Evolutionary conservation across 2,797 vertebrate species (phyloP).

Genomic region (Mormyrus hasselquistii): DNA sequence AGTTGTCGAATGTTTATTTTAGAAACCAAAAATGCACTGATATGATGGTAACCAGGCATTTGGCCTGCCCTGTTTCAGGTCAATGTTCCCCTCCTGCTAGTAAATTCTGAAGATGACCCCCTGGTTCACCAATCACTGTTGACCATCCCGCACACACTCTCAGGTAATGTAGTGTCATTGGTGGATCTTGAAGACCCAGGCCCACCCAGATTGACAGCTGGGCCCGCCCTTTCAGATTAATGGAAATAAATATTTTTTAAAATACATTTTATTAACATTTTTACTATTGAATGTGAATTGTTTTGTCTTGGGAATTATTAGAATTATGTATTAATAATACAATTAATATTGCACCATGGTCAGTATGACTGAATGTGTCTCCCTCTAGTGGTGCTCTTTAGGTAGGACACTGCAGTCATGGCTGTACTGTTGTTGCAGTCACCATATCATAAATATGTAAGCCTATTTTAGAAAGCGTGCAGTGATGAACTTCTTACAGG

Average conservation of each 20-base stretch:
- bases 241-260: neutral
- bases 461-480: neutral
- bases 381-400: neutral
- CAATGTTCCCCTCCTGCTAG: constrained; percentile 85
- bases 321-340: neutral
- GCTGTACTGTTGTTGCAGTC: neutral
- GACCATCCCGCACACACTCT: constrained; percentile 86
- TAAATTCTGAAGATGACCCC: constrained; percentile 91
- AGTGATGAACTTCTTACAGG: neutral
- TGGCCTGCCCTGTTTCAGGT: constrained; percentile 59
- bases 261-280: neutral
- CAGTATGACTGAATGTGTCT: neutral
- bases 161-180: constrained; percentile 63
- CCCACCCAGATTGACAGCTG: neutral
- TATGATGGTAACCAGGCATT: neutral
- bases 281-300: neutral
- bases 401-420: neutral
- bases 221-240: neutral
- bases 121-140: constrained; percentile 88
- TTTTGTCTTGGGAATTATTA: neutral
- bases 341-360: neutral
- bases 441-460: neutral
- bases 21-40: neutral
- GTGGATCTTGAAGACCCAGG: neutral
- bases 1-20: neutral